Percentiles rank a stretch among this genome's conserved stretches.
These are phyloP conservation scores for Acanthosoma haemorrhoidale DNA, from an alignment of 2,888 invertebrate species.

Conservation along the genomic window DNA sequence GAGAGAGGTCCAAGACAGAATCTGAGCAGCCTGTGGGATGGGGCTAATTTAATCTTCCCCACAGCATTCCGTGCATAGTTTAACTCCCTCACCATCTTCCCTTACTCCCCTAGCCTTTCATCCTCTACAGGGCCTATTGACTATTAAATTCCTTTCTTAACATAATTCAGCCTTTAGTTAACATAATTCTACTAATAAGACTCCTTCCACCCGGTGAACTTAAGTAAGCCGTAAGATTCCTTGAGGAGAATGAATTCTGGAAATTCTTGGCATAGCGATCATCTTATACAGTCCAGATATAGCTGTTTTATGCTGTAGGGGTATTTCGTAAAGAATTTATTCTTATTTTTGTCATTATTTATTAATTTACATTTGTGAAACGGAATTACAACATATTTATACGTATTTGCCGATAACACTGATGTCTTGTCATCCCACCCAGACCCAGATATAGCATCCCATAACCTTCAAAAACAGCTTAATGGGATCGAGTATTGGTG, in stretches of 20 bases:
- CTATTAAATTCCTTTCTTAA: slow-evolving; percentile 10
- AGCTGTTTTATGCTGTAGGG: too few species aligned
- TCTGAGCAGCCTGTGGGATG: not conserved
- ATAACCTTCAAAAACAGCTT: too few species aligned
- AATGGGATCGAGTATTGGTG: too few species aligned
- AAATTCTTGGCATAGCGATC: not conserved
- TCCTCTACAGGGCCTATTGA: not conserved
- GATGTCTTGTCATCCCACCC: too few species aligned
- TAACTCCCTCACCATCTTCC: not conserved
- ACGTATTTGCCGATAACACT: too few species aligned
- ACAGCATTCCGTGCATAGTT: slow-evolving; percentile 6
- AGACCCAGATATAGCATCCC: too few species aligned
- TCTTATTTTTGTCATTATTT: too few species aligned
- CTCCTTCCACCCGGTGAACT: not conserved
- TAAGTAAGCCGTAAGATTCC: slow-evolving; percentile 12
- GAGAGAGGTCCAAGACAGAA: not conserved
- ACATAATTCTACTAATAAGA: slow-evolving; percentile 8
- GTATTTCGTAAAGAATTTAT: too few species aligned
- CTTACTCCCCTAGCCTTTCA: not conserved
- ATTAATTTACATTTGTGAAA: too few species aligned
- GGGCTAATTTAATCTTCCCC: slow-evolving; percentile 10
- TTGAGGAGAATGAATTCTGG: not conserved
- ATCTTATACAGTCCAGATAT: too few species aligned
- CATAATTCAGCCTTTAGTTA: slow-evolving; percentile 8
- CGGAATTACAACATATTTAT: too few species aligned